Conservation (phyloP, 2,888 invertebrate genomes). For the Stramonita haemastoma region DNA sequence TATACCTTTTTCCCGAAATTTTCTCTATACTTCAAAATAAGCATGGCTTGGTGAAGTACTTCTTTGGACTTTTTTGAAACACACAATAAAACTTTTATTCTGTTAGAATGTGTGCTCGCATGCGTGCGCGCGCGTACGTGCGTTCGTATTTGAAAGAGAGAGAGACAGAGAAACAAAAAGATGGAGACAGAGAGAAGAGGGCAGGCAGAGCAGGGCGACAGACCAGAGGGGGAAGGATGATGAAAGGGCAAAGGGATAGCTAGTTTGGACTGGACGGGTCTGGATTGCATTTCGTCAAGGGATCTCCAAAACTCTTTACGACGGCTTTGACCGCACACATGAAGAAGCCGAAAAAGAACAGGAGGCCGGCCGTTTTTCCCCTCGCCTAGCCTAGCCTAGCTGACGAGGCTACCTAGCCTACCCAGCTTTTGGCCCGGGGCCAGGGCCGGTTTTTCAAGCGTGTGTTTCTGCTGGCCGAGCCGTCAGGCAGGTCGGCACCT, state of each 20-base stretch:
- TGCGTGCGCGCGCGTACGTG: background rate
- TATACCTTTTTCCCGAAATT: no score
- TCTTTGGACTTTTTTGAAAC: no score
- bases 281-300: no score
- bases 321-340: no score
- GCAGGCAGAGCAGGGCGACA: background rate
- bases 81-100: no score
- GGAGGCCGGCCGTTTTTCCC: no score
- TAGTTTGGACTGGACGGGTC: background rate
- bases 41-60: no score
- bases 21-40: no score
- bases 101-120: no score
- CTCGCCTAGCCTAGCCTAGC: background rate
- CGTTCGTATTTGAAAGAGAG: background rate
- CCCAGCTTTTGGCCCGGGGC: background rate
- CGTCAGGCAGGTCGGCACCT: slow-evolving; percentile 18
- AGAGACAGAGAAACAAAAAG: slow-evolving; percentile 2
- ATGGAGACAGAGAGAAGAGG: background rate
- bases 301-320: no score
- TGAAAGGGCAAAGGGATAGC: no score
- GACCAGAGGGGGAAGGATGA: background rate
- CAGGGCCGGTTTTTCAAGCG: background rate
- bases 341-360: background rate
- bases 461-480: background rate
- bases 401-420: background rate